Conservation (phyloP, 2,797 vertebrate genomes). For the Sphenopsis melanotis region DNA sequence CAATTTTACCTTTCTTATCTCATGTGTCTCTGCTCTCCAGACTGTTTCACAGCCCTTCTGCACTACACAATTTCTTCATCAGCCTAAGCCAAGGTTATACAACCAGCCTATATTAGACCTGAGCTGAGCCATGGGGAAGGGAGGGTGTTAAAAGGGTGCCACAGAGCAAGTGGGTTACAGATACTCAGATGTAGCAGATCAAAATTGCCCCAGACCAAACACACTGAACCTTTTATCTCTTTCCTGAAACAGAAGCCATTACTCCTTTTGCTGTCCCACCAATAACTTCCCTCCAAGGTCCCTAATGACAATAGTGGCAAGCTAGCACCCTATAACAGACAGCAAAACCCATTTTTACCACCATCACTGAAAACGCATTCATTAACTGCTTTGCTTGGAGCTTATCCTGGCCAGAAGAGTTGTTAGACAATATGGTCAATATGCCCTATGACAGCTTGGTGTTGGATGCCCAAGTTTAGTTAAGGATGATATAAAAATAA, state of each 20-base stretch:
- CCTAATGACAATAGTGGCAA: not conserved
- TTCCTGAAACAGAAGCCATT: not conserved
- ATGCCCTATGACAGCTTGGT: accelerated
- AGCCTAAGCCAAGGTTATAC: not conserved
- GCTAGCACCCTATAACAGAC: not conserved
- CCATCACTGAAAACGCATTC: not conserved
- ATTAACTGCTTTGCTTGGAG: not conserved
- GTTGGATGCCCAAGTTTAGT: not conserved
- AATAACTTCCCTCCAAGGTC: not conserved
- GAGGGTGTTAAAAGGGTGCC: accelerated
- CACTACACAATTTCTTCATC: not conserved
- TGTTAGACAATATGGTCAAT: not conserved
- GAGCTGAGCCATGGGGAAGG: not conserved
- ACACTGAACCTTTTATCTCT: not conserved
- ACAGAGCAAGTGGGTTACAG: not conserved
- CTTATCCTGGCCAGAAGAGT: not conserved
- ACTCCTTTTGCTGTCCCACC: accelerated
- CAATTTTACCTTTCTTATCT: not conserved
- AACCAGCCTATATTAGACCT: not conserved
- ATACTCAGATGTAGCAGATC: not conserved
- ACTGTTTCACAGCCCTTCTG: not conserved
- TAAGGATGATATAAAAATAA: not conserved
- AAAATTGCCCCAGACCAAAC: not conserved
- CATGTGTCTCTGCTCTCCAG: not conserved
- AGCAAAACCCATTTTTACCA: not conserved